Conservation (phyloP, 2,888 invertebrate genomes). For the Panopea generosa region DNA sequence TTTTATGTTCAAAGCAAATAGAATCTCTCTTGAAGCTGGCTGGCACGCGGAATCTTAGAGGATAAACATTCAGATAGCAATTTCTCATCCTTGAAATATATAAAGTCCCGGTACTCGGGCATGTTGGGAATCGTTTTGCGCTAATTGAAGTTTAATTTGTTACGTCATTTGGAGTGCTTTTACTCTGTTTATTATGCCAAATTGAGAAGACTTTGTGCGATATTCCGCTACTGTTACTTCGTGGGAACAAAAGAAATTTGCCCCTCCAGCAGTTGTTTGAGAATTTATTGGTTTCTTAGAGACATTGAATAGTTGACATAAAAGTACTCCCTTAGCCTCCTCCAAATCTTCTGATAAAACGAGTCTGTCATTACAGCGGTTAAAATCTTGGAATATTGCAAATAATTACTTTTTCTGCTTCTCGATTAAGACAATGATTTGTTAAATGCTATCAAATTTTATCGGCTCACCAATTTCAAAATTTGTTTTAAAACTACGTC, state of each 20-base stretch:
- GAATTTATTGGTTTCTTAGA: slow-evolving; percentile 23
- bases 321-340: slow-evolving; percentile 3
- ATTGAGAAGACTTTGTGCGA: slow-evolving; percentile 4
- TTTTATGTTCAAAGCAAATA: slow-evolving; percentile 40
- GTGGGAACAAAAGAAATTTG: slow-evolving; percentile 36
- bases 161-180: slow-evolving; percentile 13
- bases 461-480: too few species aligned
- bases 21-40: slow-evolving; percentile 24
- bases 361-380: too few species aligned
- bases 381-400: too few species aligned
- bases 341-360: too few species aligned
- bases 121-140: slow-evolving; percentile 13
- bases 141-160: slow-evolving; percentile 49
- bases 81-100: slow-evolving; percentile 20
- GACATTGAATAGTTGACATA: slow-evolving; percentile 20
- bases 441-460: too few species aligned
- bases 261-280: slow-evolving; percentile 30
- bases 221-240: slow-evolving; percentile 9
- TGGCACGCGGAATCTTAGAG: slow-evolving; percentile 27
- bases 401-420: too few species aligned
- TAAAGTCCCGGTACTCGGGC: slow-evolving; percentile 8
- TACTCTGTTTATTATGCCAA: slow-evolving; percentile 13
- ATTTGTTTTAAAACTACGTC: too few species aligned
- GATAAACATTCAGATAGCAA: slow-evolving; percentile 37
- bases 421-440: too few species aligned